A percentile compares a stretch with the other conserved stretches of the same genome.
Conservation (phyloP, 2,113 vertebrate genomes). For the Vidua macroura region DNA sequence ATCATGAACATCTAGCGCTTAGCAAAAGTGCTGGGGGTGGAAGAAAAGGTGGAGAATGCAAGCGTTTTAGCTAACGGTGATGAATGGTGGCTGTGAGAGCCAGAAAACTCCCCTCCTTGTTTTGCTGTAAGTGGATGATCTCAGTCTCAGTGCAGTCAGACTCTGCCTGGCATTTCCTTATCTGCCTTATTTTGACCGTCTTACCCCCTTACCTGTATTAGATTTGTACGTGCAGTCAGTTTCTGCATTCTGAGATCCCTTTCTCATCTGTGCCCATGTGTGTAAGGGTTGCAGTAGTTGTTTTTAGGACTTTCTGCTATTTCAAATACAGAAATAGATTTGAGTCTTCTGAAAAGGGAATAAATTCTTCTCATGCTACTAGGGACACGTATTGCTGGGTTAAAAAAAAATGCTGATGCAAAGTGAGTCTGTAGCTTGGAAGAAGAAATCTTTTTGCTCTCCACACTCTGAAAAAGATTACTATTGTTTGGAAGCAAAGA, state of each 20-base stretch:
- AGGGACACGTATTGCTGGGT: neutral
- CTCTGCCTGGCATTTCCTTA: neutral
- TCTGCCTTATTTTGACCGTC: neutral
- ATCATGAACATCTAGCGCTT: neutral
- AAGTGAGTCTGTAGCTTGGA: neutral
- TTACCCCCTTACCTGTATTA: neutral
- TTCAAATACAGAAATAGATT: neutral
- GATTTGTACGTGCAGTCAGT: neutral
- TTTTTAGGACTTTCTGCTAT: neutral
- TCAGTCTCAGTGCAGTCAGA: neutral
- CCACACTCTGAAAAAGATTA: neutral
- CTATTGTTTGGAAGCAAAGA: neutral
- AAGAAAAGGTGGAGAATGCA: neutral
- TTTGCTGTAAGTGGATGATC: neutral
- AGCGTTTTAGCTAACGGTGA: neutral
- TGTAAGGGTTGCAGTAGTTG: neutral
- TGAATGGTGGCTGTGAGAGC: neutral
- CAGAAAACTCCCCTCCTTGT: neutral
- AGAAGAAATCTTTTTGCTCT: neutral
- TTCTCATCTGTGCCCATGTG: neutral
- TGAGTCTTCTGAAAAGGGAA: neutral
- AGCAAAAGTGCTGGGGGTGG: neutral
- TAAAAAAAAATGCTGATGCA: neutral
- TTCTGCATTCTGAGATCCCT: neutral
- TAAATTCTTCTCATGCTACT: neutral